A percentile compares a stretch with the other conserved stretches of the same genome.
Conservation (phyloP, 2,888 invertebrate species). For the Lasioglossum malachurum region DNA sequence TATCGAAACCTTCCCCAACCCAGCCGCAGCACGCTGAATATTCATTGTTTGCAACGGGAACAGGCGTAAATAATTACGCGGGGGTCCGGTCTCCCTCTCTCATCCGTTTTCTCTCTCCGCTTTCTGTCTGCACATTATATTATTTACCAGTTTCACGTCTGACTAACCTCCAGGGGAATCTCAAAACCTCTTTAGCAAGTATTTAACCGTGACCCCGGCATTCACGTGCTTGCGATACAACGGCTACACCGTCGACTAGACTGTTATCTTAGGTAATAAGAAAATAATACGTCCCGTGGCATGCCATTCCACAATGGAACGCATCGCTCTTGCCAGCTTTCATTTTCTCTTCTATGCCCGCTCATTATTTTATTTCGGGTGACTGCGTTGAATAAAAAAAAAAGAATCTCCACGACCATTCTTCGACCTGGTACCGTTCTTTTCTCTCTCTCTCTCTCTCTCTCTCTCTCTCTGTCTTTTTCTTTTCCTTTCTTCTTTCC, state of each 20-base stretch:
- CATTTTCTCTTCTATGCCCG: conserved; percentile 47
- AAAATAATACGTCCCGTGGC: conserved; percentile 50
- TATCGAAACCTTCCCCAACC: conserved; percentile 40
- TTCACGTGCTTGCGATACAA: conserved; percentile 47
- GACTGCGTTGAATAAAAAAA: conserved; percentile 69
- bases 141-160: conserved; percentile 40
- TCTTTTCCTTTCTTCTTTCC: conserved; percentile 18
- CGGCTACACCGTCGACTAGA: conserved; percentile 32
- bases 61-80: conserved; percentile 50
- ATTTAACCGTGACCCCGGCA: conserved; percentile 47
- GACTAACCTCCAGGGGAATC: conserved; percentile 25
- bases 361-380: conserved; percentile 77
- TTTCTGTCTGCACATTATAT: conserved; percentile 7
- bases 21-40: conserved; percentile 33
- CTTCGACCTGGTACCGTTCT: conserved; percentile 17
- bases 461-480: conserved; percentile 11
- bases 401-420: conserved; percentile 31
- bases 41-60: conserved; percentile 46
- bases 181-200: conserved; percentile 49
- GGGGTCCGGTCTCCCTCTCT: not conserved
- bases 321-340: conserved; percentile 58
- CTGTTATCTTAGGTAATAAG: conserved; percentile 40
- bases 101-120: not conserved
- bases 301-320: conserved; percentile 30
- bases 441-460: conserved; percentile 10